Base-by-base conservation (phyloP, 1,140 invertebrate species). In the Lineus longissimus region DNA sequence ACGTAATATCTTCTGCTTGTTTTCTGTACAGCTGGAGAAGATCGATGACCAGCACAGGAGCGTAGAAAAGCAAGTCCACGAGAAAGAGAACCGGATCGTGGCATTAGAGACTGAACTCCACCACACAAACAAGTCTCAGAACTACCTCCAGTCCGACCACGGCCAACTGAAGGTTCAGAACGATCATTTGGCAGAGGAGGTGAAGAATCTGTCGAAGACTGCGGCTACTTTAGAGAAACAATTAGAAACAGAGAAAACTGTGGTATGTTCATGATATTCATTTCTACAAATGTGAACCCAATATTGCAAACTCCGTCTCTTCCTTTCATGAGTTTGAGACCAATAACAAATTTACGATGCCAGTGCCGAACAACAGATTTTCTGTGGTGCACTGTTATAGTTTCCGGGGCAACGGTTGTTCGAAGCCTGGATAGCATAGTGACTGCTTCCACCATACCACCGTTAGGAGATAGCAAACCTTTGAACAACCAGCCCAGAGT, bases 181-280 rank as follows among this genome's bases (percentile, higher is more conserved):
- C 13, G 70, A 72, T 19, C 59, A 69, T 17, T 61, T 76, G 41
- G 66, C 63, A 51, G 67, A 73, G n/a, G 73, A 74, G 27, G 23
- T 74, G n/a, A 59, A 65, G 30, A 71, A 69, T 51, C 58, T 76
- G 17, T 69, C 65, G 15, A 67, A 65, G 30, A 62, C 70, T 11
- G 73, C 69, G 36, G 23, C 63, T 0, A 62, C 66, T 0, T 54
- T 76, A 23, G 74, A 74, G 60, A 68, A 68, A 22, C 65, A 63
- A 23, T 61, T 77, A 9, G 71, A 76, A 47, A 63, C 51, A 19
- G 73, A 73, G 51, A 63, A 69, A 63, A 56, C 69, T 36, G 33
- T 63, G 25, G 75, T 77, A 69, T 68, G 68, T 57, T 45, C 17
- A 29, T 62, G 15, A 9, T 2, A 4, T 45, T 6, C 54, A 6